Percentiles rank a stretch among this genome's conserved stretches.
These are phyloP conservation scores for Procambarus clarkii DNA, from an alignment of 1,140 invertebrate species.

Conservation along the genomic window DNA sequence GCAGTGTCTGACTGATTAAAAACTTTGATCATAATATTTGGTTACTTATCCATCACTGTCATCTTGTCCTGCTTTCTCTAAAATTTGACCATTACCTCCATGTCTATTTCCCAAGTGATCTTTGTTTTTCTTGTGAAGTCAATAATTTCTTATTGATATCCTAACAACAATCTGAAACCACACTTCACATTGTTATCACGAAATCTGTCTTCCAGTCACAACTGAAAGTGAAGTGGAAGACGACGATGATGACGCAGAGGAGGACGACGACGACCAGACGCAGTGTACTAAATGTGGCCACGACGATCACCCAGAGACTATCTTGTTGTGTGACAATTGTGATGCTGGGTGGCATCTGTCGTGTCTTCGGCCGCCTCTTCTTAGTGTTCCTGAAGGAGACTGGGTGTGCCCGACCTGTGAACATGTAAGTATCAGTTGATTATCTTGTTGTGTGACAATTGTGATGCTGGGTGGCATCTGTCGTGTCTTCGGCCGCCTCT, in stretches of 20 bases:
- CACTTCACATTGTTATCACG: background rate
- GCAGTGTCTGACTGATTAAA: no score
- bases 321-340: conserved; percentile 94
- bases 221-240: conserved; percentile 60
- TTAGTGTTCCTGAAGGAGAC: conserved; percentile 95
- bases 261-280: conserved; percentile 68
- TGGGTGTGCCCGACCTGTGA: conserved; percentile 98
- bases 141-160: no score
- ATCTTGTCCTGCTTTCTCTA: no score
- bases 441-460: no score
- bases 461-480: no score
- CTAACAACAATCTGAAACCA: background rate
- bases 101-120: no score
- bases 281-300: conserved; percentile 75
- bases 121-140: no score
- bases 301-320: conserved; percentile 94
- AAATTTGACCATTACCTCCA: no score
- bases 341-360: conserved; percentile 96
- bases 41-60: no score
- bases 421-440: conserved; percentile 79
- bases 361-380: conserved; percentile 91
- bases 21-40: no score
- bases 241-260: conserved; percentile 56
- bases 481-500: no score
- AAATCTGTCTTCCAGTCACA: conserved; percentile 19